Evolutionary conservation across 2,113 vertebrate species (phyloP).

Genomic region (Pseudonaja textilis): DNA sequence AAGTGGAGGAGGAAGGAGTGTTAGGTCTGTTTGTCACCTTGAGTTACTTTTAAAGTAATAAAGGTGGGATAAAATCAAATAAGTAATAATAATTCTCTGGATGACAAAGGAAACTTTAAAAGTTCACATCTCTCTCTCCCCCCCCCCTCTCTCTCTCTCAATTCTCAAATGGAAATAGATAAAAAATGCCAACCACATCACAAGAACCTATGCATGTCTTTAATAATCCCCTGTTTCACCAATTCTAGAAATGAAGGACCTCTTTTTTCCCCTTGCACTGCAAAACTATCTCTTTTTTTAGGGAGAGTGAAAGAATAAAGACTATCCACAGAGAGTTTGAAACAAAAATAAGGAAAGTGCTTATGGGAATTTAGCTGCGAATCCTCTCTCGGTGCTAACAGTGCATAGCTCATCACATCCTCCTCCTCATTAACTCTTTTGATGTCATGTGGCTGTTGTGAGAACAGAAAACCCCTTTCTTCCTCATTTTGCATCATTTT

Average conservation of each 20-base stretch:
- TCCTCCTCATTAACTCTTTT: not conserved
- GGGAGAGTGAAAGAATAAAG: not conserved
- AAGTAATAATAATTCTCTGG: not conserved
- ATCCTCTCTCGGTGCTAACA: not conserved
- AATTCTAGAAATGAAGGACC: not conserved
- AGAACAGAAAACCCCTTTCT: not conserved
- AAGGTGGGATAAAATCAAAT: no score
- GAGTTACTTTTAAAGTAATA: no score
- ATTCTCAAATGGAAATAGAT: not conserved
- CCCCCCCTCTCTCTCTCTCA: no score
- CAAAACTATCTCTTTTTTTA: not conserved
- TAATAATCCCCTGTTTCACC: not conserved
- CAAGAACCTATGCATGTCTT: not conserved
- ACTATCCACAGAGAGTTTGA: not conserved
- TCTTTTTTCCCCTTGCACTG: no score
- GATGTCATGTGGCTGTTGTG: no score
- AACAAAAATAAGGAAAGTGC: not conserved
- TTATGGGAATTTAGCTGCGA: not conserved
- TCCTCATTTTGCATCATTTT: not conserved
- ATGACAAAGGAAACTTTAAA: not conserved
- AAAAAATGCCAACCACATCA: not conserved
- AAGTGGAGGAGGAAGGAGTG: no score
- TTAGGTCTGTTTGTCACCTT: no score
- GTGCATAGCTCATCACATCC: not conserved
- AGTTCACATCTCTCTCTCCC: not conserved